Evolutionary conservation across 2,888 invertebrate species (phyloP), one percentile per base, ranked within the genome.

Genomic region (Stenodema calcarata): DNA sequence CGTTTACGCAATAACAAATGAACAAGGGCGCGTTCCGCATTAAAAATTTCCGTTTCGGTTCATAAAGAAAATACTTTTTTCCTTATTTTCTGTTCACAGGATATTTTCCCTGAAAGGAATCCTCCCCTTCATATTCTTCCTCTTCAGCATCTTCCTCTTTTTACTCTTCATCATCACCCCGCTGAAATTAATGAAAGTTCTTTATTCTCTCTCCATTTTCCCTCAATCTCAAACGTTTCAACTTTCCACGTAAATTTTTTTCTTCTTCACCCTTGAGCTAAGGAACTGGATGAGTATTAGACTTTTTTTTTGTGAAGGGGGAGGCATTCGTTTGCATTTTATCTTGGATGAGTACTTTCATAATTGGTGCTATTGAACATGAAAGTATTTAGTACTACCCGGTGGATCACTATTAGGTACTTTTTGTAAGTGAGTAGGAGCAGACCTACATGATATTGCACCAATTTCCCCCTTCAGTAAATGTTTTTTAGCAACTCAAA

Each of bases 1-100:
- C 62, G 62, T 62, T 62, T 62, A 62, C 62, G 62, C 62, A 62
- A 62, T 62, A 62, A 62, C 62, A 62, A 62, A 62, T 62, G 62
- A 62, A 18, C 18, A 27, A 27, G 27, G 62, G 62, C 18, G 62
- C 62, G 62, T 62, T 62, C 62, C 27, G 62, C 62, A 62, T 62
- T 62, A 62, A 62, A 62, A 62, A 62, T 62, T 62, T 62, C 62
- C 23, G 62, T 62, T 62, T 62, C 62, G 23, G 62, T 62, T 62
- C 62, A 62, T 62, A 62, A 62, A 62, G 62, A 62, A 62, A 62
- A 62, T 62, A 62, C 62, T 23, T 23, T 11, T 62, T 62, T 54
- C 18, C 7, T 54, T 18, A n/a, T 18, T 50, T n/a, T 50, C 50
- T 50, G 6, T n/a, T 50, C 50, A 50, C n/a, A 62, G 27, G 62